Percentiles rank a stretch among this genome's conserved stretches.
phyloP scores from a whole-genome alignment of 2,113 vertebrate genomes.

The Penelope pileata region DNA sequence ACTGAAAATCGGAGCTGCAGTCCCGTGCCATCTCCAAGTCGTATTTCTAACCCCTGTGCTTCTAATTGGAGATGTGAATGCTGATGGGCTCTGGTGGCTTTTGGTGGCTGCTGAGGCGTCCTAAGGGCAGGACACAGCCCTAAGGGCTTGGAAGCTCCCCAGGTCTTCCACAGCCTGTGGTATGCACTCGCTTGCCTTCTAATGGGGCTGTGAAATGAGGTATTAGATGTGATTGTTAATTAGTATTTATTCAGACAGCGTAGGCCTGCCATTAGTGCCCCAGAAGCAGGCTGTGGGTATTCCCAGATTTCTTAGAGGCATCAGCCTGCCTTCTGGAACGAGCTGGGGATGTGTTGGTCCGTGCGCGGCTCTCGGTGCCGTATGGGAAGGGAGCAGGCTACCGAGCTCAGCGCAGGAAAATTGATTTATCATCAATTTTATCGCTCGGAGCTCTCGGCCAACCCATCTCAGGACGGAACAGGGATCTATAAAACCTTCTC shows the following conservation, averaged over 20 bases:
- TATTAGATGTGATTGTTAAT: background rate
- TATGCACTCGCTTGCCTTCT: background rate
- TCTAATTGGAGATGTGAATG: background rate
- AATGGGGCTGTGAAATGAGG: background rate
- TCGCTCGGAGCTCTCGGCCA: conserved; percentile 49
- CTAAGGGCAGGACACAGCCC: too few species aligned
- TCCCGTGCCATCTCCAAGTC: background rate
- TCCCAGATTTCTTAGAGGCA: background rate
- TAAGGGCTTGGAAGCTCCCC: too few species aligned
- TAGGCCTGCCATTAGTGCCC: background rate
- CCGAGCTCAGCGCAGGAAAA: conserved; percentile 27
- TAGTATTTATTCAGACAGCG: background rate
- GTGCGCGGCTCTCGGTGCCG: background rate
- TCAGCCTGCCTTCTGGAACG: conserved; percentile 34
- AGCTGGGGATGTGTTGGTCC: conserved; percentile 38
- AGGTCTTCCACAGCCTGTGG: background rate
- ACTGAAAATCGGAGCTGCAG: background rate
- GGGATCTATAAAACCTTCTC: conserved; percentile 62
- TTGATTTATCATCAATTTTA: conserved; percentile 68
- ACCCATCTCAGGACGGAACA: conserved; percentile 39
- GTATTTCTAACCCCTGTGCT: background rate
- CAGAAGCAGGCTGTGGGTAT: conserved; percentile 15
- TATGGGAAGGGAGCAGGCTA: conserved; percentile 36
- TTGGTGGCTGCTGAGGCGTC: background rate
- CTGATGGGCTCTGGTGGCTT: background rate